Evolutionary conservation across 1,140 invertebrate species (phyloP).

Genomic region (Tigriopus japonicus): DNA sequence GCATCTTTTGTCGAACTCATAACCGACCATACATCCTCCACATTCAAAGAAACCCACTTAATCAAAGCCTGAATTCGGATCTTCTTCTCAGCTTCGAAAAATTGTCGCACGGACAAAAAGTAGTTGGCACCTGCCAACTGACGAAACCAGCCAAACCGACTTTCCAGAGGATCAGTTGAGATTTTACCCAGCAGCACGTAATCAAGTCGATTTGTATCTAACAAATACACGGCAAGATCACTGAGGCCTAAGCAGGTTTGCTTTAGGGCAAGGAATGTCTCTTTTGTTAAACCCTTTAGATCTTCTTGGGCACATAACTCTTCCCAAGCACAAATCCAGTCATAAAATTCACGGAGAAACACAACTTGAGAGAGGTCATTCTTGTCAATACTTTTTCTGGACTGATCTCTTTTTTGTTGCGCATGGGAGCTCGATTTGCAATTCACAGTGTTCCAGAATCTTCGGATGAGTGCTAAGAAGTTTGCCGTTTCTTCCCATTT

Average conservation of each 20-base stretch:
- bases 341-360: too few species aligned
- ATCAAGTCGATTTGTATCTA: neutral
- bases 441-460: too few species aligned
- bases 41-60: neutral
- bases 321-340: too few species aligned
- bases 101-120: neutral
- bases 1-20: too few species aligned
- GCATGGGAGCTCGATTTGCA: too few species aligned
- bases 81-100: constrained; percentile 1
- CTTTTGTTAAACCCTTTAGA: neutral
- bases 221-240: neutral
- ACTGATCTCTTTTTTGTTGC: too few species aligned
- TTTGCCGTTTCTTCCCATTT: too few species aligned
- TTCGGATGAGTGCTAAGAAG: too few species aligned
- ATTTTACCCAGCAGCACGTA: neutral
- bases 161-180: neutral
- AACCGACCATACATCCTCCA: neutral
- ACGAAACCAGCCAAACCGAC: neutral
- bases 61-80: neutral
- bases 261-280: neutral
- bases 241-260: neutral
- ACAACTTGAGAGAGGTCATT: too few species aligned
- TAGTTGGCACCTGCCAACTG: neutral
- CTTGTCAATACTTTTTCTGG: too few species aligned
- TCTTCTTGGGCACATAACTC: too few species aligned